Base-by-base conservation (phyloP, 2,113 vertebrate species). In the Corydoras maculifer region DNA sequence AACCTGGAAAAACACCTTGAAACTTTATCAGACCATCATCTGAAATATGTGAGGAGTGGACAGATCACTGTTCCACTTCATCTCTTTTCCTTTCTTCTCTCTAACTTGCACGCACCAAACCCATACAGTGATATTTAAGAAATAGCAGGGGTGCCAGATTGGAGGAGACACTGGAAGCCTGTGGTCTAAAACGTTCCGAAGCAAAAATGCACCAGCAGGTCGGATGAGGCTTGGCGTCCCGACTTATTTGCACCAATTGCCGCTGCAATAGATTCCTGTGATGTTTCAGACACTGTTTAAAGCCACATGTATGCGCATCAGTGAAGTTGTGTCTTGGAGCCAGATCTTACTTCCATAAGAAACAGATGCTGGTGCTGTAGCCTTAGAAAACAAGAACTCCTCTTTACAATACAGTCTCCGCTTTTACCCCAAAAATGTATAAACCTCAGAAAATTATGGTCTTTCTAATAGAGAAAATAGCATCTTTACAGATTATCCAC, bases 201-300 rank as follows among this genome's bases (percentile, higher is more conserved):
- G 68, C 74, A 75, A 77, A 77, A 64, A 74, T 67, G 18, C 18
- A 25, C 18, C 18, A 25, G 18, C 18, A 25, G 18, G 18, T 50
- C 8, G 29, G 61, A 54, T 25, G 58, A 43, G 51, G 70, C 74
- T 77, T 77, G 69, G 67, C 79, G 65, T 59, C 64, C 12, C n/a
- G 8, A 59, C 25, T 61, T 62, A 66, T 69, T 78, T 73, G 73
- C 69, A 63, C 66, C 67, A 30, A 25, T 14, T 64, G 58, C 66
- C 67, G 64, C 74, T 70, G 35, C 75, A 75, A 73, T 66, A 67
- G 63, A 77, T 80, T 75, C 72, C 58, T 80, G 66, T 62, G 66
- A 73, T 70, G 70, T 70, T 79, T 69, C 50, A 73, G 57, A 79
- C 77, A 73, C 60, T 63, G 73, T 76, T 73, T 62, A 50, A 66